Evolutionary conservation across 2,113 vertebrate genomes (phyloP), one percentile per base, ranked within the genome.

Genomic region (Micronycteris hirsuta): DNA sequence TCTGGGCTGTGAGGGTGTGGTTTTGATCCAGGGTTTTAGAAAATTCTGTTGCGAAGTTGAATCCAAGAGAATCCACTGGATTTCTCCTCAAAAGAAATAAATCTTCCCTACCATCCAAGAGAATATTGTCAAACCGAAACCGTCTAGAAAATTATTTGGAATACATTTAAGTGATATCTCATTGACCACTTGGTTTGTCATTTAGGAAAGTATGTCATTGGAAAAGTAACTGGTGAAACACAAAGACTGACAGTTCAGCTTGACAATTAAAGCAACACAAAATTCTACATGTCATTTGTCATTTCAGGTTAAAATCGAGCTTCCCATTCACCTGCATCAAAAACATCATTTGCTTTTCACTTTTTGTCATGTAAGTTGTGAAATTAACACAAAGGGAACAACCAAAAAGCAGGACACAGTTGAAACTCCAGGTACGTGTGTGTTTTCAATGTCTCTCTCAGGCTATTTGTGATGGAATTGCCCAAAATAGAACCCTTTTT

Each of bases 331-430:
- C 87, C 96, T 99, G 96, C 99, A 99, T 93, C 99, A 99, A 96
- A 99, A 99, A 96, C 99, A 99, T 98, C 99, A 99, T 97, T 97
- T 99, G 97, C 99, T 99, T 97, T 99, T 99, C 98, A 99, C 99
- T 86, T 99, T 99, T 98, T 99, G 99, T 98, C 99, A 99, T 84
- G 98, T 99, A 98, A 99, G 99, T 98, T 99, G 99, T 96, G 99
- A 99, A 98, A 99, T 99, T 95, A 99, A 99, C 98, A 99, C 98
- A 97, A 99, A 99, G 98, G 98, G 99, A 92, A 98, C 99, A 96
- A 98, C 98, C 91, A 99, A 99, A 98, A 99, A 99, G 96, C 99
- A 98, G 91, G 99, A 99, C 12, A 99, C 98, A 31, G 98, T 99
- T 43, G 99, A 99, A 98, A 99, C 99, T 24, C 98, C 99, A 98